Evolutionary conservation across 2,888 invertebrate species (phyloP), one percentile per base, ranked within the genome.

Genomic region (Leistus spinibarbis): DNA sequence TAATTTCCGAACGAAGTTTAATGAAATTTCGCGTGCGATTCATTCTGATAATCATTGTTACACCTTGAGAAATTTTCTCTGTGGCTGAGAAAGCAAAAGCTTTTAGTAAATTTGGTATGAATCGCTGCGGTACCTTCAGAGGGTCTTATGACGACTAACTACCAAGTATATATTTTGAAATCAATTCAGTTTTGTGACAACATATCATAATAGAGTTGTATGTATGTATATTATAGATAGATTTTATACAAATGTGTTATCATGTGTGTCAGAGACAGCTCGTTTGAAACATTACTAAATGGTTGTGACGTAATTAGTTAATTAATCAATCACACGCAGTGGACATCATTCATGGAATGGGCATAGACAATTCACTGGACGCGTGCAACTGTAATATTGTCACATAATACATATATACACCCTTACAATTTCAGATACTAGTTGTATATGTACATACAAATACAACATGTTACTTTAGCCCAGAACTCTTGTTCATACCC

Each of bases 261-360:
- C 17, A 16, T 19, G 22, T 60, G 60, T 69, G 69, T 60, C 19
- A 16, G 17, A 16, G 57, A 69, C 69, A 69, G 69, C 60, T 60
- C 27, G 69, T 66, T 53, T 66, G 24, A 69, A 69, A 24, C 69
- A 69, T 69, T 69, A 69, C 60, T 24, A 19, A 60, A 57, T 69
- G 60, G 10, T 24, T 5, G 3, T 69, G 57, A 69, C 53, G 69
- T 69, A 60, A 69, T 69, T 69, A 69, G 27, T 69, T 60, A 69
- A 69, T 69, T 69, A 69, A 69, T 69, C 69, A 69, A 60, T 56
- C 24, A 53, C 69, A 69, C 23, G 60, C 69, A 24, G 20, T 67
- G 67, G 53, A 54, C 40, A 40, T 40, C 40, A 13, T 40, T 13
- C 40, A 40, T 40, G 5, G 40, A 7, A 40, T 40, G n/a, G n/a